Base-by-base conservation (phyloP, 2,113 vertebrate species). In the Australoheros scitulus region DNA sequence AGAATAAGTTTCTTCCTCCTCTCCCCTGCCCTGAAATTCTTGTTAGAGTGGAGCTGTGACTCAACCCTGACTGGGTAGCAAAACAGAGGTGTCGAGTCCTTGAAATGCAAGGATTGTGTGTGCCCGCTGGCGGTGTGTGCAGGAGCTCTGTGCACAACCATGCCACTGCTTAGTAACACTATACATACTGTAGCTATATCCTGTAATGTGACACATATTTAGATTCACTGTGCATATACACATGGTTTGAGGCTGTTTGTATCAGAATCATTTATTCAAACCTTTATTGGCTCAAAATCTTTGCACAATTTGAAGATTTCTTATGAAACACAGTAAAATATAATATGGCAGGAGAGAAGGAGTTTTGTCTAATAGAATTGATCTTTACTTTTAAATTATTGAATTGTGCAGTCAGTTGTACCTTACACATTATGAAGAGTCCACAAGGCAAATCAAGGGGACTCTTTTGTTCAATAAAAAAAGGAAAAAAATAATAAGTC, bases 41-140 rank as follows among this genome's bases (percentile, higher is more conserved):
- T 82, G 84, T 86, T 83, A 68, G 79, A 83, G 76, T 34, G 26
- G 43, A 80, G 79, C 76, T 82, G 50, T 90, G 87, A 92, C 85
- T 92, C 88, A 90, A 56, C 79, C 38, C 81, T 68, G 60, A 77
- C 82, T 85, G 80, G 43, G 29, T 61, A 83, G 50, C 52, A 77
- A 83, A 87, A 83, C 85, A 80, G 77, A 81, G 88, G 70, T 84
- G 87, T 86, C 1, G 26, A 85, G 77, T 87, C 86, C 88, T 91
- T 92, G 88, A 89, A 91, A 87, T 89, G 82, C 81, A 87, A 78
- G 74, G 60, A 77, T 82, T 68, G 68, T 87, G 82, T 83, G 17
- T 87, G 83, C 38, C 70, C 22, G 41, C 59, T 78, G 77, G 85
- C 76, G 57, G 65, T 59, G 76, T 87, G 81, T 81, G 86, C 61